Conservation (phyloP, 2,113 vertebrate genomes). For the Ariopsis seemanni region DNA sequence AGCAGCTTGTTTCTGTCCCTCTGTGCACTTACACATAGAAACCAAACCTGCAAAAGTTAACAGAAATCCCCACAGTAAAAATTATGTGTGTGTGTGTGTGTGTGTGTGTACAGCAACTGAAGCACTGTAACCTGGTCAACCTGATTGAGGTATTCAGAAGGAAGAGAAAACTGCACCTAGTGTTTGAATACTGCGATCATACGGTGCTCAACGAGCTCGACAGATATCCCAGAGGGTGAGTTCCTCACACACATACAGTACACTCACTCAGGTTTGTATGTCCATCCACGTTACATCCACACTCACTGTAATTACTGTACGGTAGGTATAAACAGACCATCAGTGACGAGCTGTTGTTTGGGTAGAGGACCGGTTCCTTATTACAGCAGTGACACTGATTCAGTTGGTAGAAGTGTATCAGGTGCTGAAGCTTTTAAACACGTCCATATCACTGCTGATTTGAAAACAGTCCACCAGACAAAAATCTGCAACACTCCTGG, state of each 20-base stretch:
- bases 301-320: not conserved
- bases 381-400: not conserved
- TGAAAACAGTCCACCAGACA: not conserved
- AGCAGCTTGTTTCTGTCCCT: slow-evolving; percentile 34
- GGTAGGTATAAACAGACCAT: not conserved
- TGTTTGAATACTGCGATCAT: slow-evolving; percentile 95
- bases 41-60: slow-evolving; percentile 5
- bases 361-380: not conserved
- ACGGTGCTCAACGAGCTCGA: slow-evolving; percentile 91
- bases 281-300: not conserved
- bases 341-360: not conserved
- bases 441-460: not conserved
- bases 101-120: slow-evolving; percentile 82
- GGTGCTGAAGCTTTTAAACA: not conserved
- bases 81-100: slow-evolving; percentile 22
- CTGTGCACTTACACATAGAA: slow-evolving; percentile 24
- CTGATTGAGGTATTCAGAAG: slow-evolving; percentile 92
- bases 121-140: slow-evolving; percentile 92
- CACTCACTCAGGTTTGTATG: no score
- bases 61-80: not conserved
- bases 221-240: slow-evolving; percentile 85
- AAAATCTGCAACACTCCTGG: not conserved
- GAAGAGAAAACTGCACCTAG: slow-evolving; percentile 88
- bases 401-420: not conserved
- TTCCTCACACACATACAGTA: not conserved